Base-by-base conservation (phyloP, 2,888 invertebrate species). In the Cantharis rufa region DNA sequence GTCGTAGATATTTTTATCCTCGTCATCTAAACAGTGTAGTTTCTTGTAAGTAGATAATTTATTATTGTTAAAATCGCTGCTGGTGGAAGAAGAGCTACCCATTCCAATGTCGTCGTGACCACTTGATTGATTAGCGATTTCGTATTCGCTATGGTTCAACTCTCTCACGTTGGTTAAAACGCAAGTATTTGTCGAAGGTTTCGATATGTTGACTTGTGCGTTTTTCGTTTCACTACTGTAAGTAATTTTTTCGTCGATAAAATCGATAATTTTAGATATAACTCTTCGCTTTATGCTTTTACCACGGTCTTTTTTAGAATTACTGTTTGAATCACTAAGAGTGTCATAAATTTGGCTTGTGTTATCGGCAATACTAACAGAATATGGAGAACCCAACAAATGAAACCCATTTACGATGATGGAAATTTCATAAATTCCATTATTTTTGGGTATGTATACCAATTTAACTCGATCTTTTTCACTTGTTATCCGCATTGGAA, bases 371-470 rank as follows among this genome's bases (percentile, higher is more conserved):
- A 91, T 89, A 74, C 88, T 90, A 3, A 91, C 88, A 72, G 85
- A 85, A 82, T 90, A 92, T 1, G 92, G 92, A 18, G 92, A 92
- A n/a, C 92, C 92, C 32, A 89, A 89, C 62, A 91, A 88, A 82
- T 89, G 88, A 83, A 90, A 89, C 1, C 91, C 91, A 84, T 90
- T 89, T 73, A 90, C 90, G 15, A 90, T 90, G 64, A 92, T 88
- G 28, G 89, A 90, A 61, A 92, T 88, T 85, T 91, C 90, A 82
- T 92, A 90, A 83, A 89, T 89, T 3, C 92, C 92, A 82, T 89
- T 89, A 78, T 88, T 85, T 66, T 86, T 88, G 1, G 91, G 90
- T 1, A 86, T 85, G 78, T 91, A 92, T 62, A 87, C 87, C 62
- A 92, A 86, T 86, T 89, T 91, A 0, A 88, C 88, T 80, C 91